Conservation (phyloP, 2,797 vertebrate species). For the Taenioides sp. region DNA sequence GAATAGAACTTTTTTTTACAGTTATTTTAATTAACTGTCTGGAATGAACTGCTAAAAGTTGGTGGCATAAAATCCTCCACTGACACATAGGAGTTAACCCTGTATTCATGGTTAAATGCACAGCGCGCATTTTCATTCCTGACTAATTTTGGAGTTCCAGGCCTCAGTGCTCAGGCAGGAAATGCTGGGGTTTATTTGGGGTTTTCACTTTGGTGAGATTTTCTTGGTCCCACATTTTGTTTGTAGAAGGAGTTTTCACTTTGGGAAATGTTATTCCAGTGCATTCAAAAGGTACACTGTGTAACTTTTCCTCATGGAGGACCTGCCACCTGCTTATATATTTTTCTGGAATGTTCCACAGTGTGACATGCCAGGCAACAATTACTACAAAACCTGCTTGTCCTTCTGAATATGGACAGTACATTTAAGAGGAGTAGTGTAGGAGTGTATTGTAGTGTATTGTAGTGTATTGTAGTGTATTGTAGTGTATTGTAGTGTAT, state of each 20-base stretch:
- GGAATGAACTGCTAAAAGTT: slow-evolving; percentile 21
- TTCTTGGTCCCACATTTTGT: slow-evolving; percentile 7
- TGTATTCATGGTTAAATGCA: slow-evolving; percentile 37
- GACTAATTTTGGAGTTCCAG: slow-evolving; percentile 35
- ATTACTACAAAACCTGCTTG: neutral
- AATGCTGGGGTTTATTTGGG: slow-evolving; percentile 42
- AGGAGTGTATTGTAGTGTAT: too few relatives aligned
- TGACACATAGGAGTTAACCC: slow-evolving; percentile 42
- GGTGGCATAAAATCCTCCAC: slow-evolving; percentile 22
- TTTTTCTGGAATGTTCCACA: too few relatives aligned
- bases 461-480: neutral
- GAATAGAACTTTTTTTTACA: neutral
- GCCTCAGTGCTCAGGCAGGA: slow-evolving; percentile 32
- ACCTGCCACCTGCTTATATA: neutral
- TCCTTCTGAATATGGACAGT: neutral
- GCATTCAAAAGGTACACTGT: neutral
- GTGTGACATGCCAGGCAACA: too few relatives aligned
- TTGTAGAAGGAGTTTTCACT: neutral
- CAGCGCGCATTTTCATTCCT: slow-evolving; percentile 45
- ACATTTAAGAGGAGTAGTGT: neutral
- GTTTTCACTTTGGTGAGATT: slow-evolving; percentile 20
- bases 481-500: neutral
- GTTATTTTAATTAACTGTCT: neutral
- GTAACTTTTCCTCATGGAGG: too few relatives aligned
- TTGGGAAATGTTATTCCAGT: neutral